Evolutionary conservation across 1,140 invertebrate genomes (phyloP), one percentile per base, ranked within the genome.

Genomic region (Leptestheria dahalacensis): DNA sequence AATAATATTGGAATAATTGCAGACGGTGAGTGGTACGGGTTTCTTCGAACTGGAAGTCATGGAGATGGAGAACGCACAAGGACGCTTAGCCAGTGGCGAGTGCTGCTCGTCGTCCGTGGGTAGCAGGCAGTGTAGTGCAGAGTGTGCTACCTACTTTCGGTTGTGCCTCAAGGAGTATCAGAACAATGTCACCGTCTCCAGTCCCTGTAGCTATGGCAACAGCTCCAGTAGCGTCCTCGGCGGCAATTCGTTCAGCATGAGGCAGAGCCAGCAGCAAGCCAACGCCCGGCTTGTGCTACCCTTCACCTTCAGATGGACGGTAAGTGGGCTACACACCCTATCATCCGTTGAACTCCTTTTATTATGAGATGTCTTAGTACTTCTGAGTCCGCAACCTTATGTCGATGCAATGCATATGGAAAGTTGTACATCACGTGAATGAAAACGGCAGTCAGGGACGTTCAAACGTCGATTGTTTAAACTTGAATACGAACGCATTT

Each of bases 111-210:
- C 79, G 9, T 64, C 54, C 12, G 12, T 28, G 48, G 25, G 54
- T 6, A 33, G 25, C 18, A 49, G 24, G 21, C 29, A 20, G 46
- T 62, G 61, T 55, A 24, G 41, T 23, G 72, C 76, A 60, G 75
- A 79, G 51, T 93, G 90, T 74, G 80, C 82, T 68, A 91, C 89
- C 15, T 82, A 83, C 67, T 91, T 92, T 73, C 78, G 84, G 66
- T 78, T 92, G 64, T 92, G 89, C 74, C 82, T 92, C 65, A 92
- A 91, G 77, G 88, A 92, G 74, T 92, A 91, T 72, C 88, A 91
- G 76, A 88, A 83, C 64, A 82, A 84, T 66, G 82, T 87, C 52
- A 84, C 82, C 60, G 82, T 84, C 64, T 81, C 79, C 59, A 87
- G 86, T 64, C 82, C 84, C 51, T 94, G 90, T 74, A 89, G 88